Conservation (phyloP, 2,888 invertebrate genomes). For the Cryptus viduatorius region DNA sequence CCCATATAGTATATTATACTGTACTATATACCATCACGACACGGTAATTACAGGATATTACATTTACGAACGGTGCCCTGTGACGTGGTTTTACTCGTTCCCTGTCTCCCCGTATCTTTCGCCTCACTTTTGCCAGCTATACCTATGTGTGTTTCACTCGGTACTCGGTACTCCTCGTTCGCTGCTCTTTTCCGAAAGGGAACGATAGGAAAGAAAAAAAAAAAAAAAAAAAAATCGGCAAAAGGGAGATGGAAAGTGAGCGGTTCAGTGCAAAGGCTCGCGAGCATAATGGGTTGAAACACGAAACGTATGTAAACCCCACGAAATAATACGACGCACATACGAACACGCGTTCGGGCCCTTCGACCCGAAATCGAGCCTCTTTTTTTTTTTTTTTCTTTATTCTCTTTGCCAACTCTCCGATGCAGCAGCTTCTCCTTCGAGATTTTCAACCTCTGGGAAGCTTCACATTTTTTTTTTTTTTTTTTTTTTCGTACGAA, state of each 20-base stretch:
- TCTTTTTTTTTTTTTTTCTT: slow-evolving; percentile 25
- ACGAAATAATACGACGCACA: slow-evolving; percentile 78
- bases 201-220: slow-evolving; percentile 47
- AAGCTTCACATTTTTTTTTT: too few relatives aligned
- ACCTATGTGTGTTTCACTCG: slow-evolving; percentile 17
- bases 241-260: slow-evolving; percentile 55
- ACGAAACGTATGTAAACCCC: slow-evolving; percentile 78
- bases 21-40: slow-evolving; percentile 65
- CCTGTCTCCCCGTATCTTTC: slow-evolving; percentile 46
- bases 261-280: slow-evolving; percentile 61
- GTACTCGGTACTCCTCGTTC: slow-evolving; percentile 49
- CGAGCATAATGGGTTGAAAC: slow-evolving; percentile 76
- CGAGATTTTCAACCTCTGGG: slow-evolving; percentile 38
- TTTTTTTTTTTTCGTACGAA: slow-evolving; percentile 27
- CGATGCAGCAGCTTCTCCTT: slow-evolving; percentile 53
- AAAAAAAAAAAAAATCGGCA: slow-evolving; percentile 24
- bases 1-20: slow-evolving; percentile 46
- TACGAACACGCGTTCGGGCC: slow-evolving; percentile 57
- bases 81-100: slow-evolving; percentile 71
- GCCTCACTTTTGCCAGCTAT: slow-evolving; percentile 42
- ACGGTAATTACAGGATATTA: slow-evolving; percentile 78
- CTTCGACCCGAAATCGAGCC: slow-evolving; percentile 69
- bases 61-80: slow-evolving; percentile 76
- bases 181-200: slow-evolving; percentile 59
- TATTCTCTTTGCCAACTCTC: slow-evolving; percentile 32